phyloP scores from a whole-genome alignment of 2,113 vertebrate genomes.

The Nerophis ophidion region DNA sequence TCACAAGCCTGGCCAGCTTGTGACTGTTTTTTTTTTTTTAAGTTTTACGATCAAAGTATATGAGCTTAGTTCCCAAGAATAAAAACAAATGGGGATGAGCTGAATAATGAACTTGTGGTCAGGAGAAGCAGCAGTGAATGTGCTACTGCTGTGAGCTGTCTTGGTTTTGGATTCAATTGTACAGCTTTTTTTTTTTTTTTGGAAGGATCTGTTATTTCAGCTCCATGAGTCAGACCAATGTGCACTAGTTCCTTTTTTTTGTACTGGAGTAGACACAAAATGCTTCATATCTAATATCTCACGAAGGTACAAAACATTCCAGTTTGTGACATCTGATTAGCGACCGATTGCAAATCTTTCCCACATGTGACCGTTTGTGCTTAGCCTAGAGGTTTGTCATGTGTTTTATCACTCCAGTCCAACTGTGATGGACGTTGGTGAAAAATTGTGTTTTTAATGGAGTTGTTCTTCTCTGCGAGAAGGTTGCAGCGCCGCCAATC shows the following conservation, averaged over 20 bases:
- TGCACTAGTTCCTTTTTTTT: constrained; percentile 13
- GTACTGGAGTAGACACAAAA: constrained; percentile 21
- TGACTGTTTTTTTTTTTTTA: constrained; percentile 26
- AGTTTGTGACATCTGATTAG: constrained; percentile 11
- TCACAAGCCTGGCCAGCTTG: constrained; percentile 2
- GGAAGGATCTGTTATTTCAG: constrained; percentile 22
- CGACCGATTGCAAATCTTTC: constrained; percentile 12
- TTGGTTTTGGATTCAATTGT: constrained; percentile 25
- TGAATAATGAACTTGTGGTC: constrained; percentile 30
- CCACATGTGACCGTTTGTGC: constrained; percentile 1
- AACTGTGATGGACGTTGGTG: constrained; percentile 4
- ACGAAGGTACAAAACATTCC: constrained; percentile 9
- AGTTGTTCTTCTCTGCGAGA: constrained; percentile 83
- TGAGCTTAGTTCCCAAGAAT: constrained; percentile 14
- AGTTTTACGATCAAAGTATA: constrained; percentile 21
- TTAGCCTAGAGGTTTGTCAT: constrained; percentile 6
- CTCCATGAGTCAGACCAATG: constrained; percentile 21
- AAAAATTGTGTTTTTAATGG: constrained; percentile 19
- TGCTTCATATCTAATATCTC: constrained; percentile 21
- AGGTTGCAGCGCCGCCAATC: constrained; percentile 53
- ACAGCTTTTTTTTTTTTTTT: constrained; percentile 11
- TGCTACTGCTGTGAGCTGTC: constrained; percentile 16
- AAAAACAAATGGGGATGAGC: not conserved
- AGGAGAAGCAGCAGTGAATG: constrained; percentile 23
- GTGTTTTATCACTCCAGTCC: constrained; percentile 7